These are phyloP conservation scores for Cephus spinipes DNA, from an alignment of 2,888 invertebrate genomes.

Conservation along the genomic window DNA sequence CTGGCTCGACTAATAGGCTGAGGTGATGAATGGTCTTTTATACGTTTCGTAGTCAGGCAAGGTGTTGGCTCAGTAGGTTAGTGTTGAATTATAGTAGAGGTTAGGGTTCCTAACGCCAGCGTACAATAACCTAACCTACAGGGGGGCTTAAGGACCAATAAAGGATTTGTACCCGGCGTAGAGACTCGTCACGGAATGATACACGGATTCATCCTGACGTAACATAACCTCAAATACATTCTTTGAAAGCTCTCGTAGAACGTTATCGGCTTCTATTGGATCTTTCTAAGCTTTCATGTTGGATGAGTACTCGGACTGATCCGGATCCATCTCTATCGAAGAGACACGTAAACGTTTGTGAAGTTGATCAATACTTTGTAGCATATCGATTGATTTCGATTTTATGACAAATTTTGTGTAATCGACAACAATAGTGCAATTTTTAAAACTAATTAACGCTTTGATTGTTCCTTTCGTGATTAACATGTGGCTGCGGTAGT, in stretches of 20 bases:
- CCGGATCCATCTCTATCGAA: no score
- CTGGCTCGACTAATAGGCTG: conserved; percentile 44
- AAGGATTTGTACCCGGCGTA: background rate
- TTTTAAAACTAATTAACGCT: no score
- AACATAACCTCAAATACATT: background rate
- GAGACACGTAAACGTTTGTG: no score
- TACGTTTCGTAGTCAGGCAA: conserved; percentile 34
- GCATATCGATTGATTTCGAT: no score
- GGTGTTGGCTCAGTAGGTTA: conserved; percentile 51
- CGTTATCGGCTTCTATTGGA: no score
- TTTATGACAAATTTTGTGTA: no score
- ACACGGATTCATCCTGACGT: background rate
- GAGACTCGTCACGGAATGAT: background rate
- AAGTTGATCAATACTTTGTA: no score
- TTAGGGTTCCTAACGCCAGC: conserved; percentile 32
- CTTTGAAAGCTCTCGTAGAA: background rate
- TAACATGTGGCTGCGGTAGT: no score
- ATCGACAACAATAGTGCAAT: no score
- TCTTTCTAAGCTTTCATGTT: no score
- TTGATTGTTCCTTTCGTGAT: no score
- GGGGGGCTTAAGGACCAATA: conserved; percentile 31
- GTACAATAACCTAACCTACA: conserved; percentile 49
- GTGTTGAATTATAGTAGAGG: conserved; percentile 56
- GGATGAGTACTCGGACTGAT: no score
- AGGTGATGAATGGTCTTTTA: conserved; percentile 51